phyloP scores from a whole-genome alignment of 2,113 vertebrate genomes.

The Mesitornis unicolor region DNA sequence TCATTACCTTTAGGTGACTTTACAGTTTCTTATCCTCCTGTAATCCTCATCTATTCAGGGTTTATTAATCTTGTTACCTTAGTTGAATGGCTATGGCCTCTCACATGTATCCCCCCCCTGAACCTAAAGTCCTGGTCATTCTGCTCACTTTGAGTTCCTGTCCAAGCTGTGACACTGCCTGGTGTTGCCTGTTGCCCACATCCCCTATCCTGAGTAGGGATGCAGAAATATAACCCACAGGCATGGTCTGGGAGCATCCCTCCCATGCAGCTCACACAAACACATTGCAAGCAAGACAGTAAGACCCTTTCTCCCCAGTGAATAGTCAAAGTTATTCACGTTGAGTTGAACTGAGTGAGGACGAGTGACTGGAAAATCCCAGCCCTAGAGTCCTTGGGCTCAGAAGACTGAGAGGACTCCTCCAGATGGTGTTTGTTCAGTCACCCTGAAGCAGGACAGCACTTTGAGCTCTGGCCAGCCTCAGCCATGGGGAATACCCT shows the following conservation, averaged over 20 bases:
- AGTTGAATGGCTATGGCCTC: not conserved
- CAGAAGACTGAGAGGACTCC: not conserved
- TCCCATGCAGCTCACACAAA: not conserved
- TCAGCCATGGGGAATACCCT: not conserved
- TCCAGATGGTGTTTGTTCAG: not conserved
- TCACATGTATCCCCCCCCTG: not conserved
- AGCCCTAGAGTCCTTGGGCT: not conserved
- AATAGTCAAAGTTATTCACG: not conserved
- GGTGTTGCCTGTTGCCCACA: not conserved
- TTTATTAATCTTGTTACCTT: not conserved
- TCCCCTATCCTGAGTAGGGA: too few relatives aligned
- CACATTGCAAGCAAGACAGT: not conserved
- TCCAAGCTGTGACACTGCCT: not conserved
- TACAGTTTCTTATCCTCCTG: not conserved
- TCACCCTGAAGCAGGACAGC: not conserved
- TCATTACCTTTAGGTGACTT: not conserved
- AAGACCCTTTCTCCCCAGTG: not conserved
- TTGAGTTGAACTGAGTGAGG: not conserved
- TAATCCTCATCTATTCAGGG: conserved; percentile 2
- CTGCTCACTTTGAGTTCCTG: not conserved
- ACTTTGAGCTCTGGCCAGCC: not conserved
- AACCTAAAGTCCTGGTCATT: not conserved
- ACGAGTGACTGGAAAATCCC: not conserved
- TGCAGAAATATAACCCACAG: not conserved
- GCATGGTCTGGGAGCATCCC: rapidly evolving